A percentile compares a stretch with the other conserved stretches of the same genome.
Conservation (phyloP, 2,888 invertebrate species). For the Linnaemya tessellans region DNA sequence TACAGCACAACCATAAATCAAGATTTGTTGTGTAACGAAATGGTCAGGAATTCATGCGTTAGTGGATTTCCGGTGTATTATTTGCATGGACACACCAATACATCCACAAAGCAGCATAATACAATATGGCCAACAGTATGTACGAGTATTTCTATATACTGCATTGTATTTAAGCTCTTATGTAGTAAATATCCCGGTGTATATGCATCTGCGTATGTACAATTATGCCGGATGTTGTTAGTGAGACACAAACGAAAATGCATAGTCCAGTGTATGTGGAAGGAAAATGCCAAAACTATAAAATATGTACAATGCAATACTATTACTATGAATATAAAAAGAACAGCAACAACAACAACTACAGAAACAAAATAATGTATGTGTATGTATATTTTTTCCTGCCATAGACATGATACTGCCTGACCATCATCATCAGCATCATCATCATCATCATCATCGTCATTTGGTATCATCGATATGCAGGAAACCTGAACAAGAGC, state of each 20-base stretch:
- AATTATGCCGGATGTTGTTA: constrained; percentile 38
- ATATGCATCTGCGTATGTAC: background rate
- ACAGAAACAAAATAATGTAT: too few relatives aligned
- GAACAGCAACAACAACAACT: background rate
- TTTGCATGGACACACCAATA: constrained; percentile 26
- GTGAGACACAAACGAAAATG: background rate
- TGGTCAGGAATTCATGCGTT: constrained; percentile 40
- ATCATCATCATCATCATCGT: background rate
- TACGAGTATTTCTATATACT: background rate
- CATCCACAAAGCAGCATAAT: background rate
- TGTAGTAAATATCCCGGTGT: background rate
- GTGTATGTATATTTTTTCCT: constrained; percentile 13
- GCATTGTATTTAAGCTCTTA: background rate
- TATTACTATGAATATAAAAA: background rate
- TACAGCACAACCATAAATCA: constrained; percentile 11
- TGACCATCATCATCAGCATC: constrained; percentile 11
- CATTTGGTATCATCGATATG: constrained; percentile 35
- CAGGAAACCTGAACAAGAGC: background rate
- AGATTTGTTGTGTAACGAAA: background rate
- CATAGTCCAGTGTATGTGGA: background rate
- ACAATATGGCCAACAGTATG: background rate
- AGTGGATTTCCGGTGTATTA: constrained; percentile 37
- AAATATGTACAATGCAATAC: background rate
- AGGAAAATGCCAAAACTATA: constrained; percentile 19
- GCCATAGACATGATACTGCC: constrained; percentile 19